Base-by-base conservation (phyloP, 2,888 invertebrate species). In the Meganola albula region DNA sequence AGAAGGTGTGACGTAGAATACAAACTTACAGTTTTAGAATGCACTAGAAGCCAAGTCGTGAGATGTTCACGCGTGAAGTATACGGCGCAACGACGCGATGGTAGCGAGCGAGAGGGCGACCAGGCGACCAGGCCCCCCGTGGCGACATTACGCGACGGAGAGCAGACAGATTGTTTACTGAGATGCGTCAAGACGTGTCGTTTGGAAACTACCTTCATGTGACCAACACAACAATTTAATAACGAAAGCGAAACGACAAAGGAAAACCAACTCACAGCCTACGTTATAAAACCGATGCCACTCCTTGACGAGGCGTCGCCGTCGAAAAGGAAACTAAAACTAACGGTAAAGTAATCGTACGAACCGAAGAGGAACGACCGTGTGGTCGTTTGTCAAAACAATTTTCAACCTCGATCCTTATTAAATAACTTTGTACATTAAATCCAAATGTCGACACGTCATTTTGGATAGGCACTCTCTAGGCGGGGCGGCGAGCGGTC, bases 381-480 rank as follows among this genome's bases (percentile, higher is more conserved):
- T 53, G 55, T 50, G 69, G 72, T 68, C 78, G 69, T 67, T 69
- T 69, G 65, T 70, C 68, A 53, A 63, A 71, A 75, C 58, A 71
- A 66, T 63, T 67, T 69, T 70, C 76, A 75, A 73, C 74, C 69
- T 74, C 78, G 74, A 75, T 76, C 75, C 82, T 84, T 85, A 84
- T 80, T 75, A 83, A 75, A 84, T 85, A 83, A 85, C 84, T 86
- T 86, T 86, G 86, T 87, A 87, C 86, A 87, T 86, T 83, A 73
- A 77, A 84, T 85, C 84, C 84, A 86, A 86, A 86, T 74, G 78
- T 84, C 79, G 83, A 85, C 83, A 83, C 82, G 79, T 84, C 79
- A 75, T 79, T 77, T 85, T 85, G 86, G 86, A 87, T 84, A 87
- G 86, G 86, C 87, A 87, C 86, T 86, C 85, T 85, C 79, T 84